Conservation (phyloP, 2,888 invertebrate genomes). For the Diogma glabrata region DNA sequence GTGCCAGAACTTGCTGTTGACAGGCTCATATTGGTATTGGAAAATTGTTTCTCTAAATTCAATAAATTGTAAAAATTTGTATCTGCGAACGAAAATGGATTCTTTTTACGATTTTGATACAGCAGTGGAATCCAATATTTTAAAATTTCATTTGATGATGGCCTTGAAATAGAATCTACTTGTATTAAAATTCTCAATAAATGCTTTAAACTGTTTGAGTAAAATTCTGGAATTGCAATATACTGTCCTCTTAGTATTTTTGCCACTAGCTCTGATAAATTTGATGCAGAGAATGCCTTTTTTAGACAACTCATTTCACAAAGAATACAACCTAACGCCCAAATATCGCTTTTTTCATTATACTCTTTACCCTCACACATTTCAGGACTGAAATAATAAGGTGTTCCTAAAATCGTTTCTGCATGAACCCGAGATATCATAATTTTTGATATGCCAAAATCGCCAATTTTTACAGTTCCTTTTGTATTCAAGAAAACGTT, state of each 20-base stretch:
- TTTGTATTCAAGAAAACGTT: constrained; percentile 59
- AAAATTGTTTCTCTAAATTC: too few relatives aligned
- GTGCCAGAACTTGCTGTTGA: neutral
- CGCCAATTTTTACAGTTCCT: constrained; percentile 56
- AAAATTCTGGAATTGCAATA: constrained; percentile 50
- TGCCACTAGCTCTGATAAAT: constrained; percentile 57
- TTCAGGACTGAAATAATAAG: constrained; percentile 62
- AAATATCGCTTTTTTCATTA: constrained; percentile 65
- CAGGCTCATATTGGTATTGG: neutral
- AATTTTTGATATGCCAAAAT: constrained; percentile 66
- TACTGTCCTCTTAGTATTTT: constrained; percentile 64
- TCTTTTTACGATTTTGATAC: constrained; percentile 33
- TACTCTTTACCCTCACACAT: constrained; percentile 68
- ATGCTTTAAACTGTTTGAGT: constrained; percentile 49
- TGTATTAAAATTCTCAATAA: constrained; percentile 51
- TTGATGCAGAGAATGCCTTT: constrained; percentile 61
- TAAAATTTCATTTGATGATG: constrained; percentile 48
- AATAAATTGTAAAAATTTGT: neutral
- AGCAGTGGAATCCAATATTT: constrained; percentile 42
- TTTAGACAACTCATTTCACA: constrained; percentile 62
- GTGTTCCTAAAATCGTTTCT: constrained; percentile 59
- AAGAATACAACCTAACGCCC: constrained; percentile 65
- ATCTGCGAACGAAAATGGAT: constrained; percentile 15
- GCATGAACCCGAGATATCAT: constrained; percentile 54
- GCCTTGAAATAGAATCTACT: constrained; percentile 47